A percentile compares a stretch with the other conserved stretches of the same genome.
phyloP scores from a whole-genome alignment of 2,888 invertebrate species.

The Dynastes grantii region DNA sequence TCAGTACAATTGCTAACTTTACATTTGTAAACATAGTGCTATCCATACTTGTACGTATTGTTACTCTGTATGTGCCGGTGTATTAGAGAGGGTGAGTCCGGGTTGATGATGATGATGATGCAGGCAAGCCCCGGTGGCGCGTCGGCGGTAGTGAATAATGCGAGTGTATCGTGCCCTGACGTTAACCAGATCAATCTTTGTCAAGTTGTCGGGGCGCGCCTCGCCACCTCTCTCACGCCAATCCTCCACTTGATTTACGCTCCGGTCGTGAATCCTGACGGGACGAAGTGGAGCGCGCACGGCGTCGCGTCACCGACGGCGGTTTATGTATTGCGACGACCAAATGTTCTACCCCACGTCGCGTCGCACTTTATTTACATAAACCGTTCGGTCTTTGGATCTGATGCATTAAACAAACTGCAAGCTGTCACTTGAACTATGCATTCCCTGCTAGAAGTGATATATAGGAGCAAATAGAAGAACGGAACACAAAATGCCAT shows the following conservation, averaged over 20 bases:
- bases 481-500: too few relatives aligned
- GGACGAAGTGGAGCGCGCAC: slow-evolving; percentile 54
- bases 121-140: slow-evolving; percentile 58
- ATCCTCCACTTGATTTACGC: slow-evolving; percentile 67
- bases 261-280: slow-evolving; percentile 60
- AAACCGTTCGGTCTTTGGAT: slow-evolving; percentile 2
- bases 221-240: slow-evolving; percentile 65
- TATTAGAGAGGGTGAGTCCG: slow-evolving; percentile 46
- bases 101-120: slow-evolving; percentile 47
- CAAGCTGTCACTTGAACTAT: slow-evolving; percentile 1
- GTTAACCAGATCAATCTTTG: slow-evolving; percentile 66
- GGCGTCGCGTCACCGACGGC: slow-evolving; percentile 35
- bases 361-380: slow-evolving; percentile 19
- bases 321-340: not conserved
- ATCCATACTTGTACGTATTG: not conserved
- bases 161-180: slow-evolving; percentile 65
- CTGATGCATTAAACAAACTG: slow-evolving; percentile 6
- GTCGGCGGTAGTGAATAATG: slow-evolving; percentile 65
- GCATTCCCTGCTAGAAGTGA: not conserved
- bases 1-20: too few relatives aligned
- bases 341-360: slow-evolving; percentile 1
- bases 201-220: slow-evolving; percentile 63
- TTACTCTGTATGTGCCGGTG: not conserved
- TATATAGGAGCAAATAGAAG: too few relatives aligned
- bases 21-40: not conserved